Evolutionary conservation across 2,888 invertebrate species (phyloP), one percentile per base, ranked within the genome.

Genomic region (Drosophila mayaguana): DNA sequence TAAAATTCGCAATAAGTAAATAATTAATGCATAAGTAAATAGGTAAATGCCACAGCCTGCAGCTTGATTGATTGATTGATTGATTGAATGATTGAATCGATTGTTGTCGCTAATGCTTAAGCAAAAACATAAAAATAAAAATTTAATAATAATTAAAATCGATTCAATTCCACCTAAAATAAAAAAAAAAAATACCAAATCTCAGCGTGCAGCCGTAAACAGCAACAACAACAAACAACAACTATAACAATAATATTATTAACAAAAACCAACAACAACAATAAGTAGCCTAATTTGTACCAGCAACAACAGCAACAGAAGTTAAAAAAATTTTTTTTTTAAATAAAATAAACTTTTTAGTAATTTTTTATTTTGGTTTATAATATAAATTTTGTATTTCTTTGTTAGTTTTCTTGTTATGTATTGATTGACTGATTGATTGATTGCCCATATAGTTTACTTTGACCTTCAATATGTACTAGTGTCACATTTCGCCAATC

Each of bases 11-110:
- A 70, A 77, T 69, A 86, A 86, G 75, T 75, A 72, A 71, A 64
- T 78, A 66, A 72, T 78, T 78, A 86, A 80, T 77, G 77, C 80
- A 76, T 85, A 81, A 78, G 75, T 72, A 78, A 80, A 86, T 80
- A 78, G 67, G 76, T 70, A 60, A 81, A 78, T 72, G 72, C 71
- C 72, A 82, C 75, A 74, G 82, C 85, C 80, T 82, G 86, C 81
- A 74, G 84, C 84, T 88, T 82, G 75, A 81, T 85, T 85, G 78
- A 78, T 71, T 79, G 72, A 75, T n/a, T n/a, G n/a, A n/a, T 84
- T 78, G 72, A 83, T 78, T 45, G 45, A 45, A 45, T 75, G 73
- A 85, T 83, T 83, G 84, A 78, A 81, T 81, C 84, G 80, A 77
- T 77, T 80, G 77, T 77, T 80, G 63, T 75, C 77, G 60, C 72